phyloP scores from a whole-genome alignment of 2,797 vertebrate species.

The Dermochelys coriacea region DNA sequence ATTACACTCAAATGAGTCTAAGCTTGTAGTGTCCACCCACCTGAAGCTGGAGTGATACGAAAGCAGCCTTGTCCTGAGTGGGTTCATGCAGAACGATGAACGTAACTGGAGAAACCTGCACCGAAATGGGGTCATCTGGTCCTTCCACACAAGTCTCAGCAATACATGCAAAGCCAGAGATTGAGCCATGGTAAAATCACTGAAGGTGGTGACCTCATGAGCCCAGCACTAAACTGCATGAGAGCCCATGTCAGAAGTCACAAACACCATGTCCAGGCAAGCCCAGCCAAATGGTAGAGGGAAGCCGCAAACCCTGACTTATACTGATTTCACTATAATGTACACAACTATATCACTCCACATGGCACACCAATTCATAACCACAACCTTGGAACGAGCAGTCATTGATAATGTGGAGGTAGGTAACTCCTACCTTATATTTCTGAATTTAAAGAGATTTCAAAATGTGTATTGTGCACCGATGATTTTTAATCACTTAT shows the following conservation, averaged over 20 bases:
- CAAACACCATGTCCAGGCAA: conserved; percentile 56
- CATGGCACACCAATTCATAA: not conserved
- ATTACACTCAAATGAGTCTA: not conserved
- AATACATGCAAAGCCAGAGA: not conserved
- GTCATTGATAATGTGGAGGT: not conserved
- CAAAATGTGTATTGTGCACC: not conserved
- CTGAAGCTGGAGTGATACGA: not conserved
- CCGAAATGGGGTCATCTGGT: not conserved
- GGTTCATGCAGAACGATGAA: not conserved
- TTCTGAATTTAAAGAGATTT: not conserved
- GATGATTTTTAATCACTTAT: conserved; percentile 40
- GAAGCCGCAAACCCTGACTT: not conserved
- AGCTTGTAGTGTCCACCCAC: not conserved
- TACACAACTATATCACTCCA: not conserved
- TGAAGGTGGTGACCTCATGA: conserved; percentile 49
- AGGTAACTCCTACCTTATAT: not conserved
- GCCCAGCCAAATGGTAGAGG: conserved; percentile 17
- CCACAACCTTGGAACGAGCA: not conserved
- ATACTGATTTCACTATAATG: fast-evolving
- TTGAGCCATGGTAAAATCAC: conserved; percentile 9
- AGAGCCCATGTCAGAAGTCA: conserved; percentile 56
- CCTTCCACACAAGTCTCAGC: not conserved
- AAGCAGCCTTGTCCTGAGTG: not conserved
- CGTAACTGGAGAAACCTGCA: not conserved
- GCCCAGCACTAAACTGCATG: conserved; percentile 49